Evolutionary conservation across 2,888 invertebrate species (phyloP), one percentile per base, ranked within the genome.

Genomic region (Bembecia ichneumoniformis): DNA sequence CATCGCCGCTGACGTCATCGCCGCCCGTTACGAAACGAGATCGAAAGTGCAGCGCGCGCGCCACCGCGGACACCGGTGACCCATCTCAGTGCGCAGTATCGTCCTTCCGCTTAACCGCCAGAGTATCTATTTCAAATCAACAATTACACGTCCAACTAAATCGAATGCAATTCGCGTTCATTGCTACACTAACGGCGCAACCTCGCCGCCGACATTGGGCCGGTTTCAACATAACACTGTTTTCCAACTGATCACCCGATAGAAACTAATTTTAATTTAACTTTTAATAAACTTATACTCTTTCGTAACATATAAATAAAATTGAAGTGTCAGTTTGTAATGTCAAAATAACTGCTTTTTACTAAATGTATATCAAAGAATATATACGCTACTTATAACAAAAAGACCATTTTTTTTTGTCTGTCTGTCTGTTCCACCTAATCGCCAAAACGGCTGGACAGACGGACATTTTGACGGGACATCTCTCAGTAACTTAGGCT

Each of bases 221-320:
- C 60, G 50, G 64, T 76, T 73, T 70, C 77, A 63, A 67, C 71
- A 72, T 63, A 28, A 56, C 53, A 56, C 63, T 16, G 56, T 17
- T 49, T 44, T 44, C 44, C 16, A 44, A 40, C 36, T 53, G 46
- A 51, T 51, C 50, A 55, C 51, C 51, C 58, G 63, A 59, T 65
- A 61, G 66, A 66, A 66, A 72, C 64, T 61, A 69, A 70, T 77
- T 74, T 74, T 74, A 64, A n/a, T 64, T 74, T 69, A 68, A 28
- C 28, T 28, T 28, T 28, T 28, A 28, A 28, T 28, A 28, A 28
- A 28, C 28, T 28, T 9, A 28, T 28, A 28, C 28, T 9, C 28
- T 28, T 28, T 28, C 28, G 28, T 28, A 28, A 28, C 28, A 28
- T 20, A 20, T 20, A 20, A 5, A 28, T 28, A 28, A 28, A 28